These are phyloP conservation scores for Acanthis flammea DNA, from an alignment of 2,797 vertebrate genomes.

Conservation along the genomic window DNA sequence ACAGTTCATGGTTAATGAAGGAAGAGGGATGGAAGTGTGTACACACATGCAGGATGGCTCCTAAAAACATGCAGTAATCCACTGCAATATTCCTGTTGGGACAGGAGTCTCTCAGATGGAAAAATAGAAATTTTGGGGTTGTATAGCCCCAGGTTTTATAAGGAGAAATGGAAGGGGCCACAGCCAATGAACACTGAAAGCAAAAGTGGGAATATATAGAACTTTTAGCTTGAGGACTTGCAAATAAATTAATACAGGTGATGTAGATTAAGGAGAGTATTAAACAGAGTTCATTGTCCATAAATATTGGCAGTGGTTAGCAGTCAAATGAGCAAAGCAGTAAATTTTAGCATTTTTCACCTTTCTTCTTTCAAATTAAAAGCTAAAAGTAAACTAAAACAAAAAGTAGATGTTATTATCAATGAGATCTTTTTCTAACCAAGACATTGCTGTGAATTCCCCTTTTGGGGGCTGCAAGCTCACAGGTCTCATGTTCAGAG, in stretches of 20 bases:
- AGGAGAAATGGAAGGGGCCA: not conserved
- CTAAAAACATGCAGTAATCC: not conserved
- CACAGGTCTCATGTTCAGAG: slow-evolving; percentile 6
- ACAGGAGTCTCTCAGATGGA: not conserved
- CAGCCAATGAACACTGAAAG: not conserved
- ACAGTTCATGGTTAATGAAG: not conserved
- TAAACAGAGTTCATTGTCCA: not conserved
- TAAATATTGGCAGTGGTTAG: not conserved
- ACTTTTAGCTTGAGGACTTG: not conserved
- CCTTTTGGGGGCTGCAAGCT: not conserved
- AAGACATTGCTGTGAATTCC: not conserved
- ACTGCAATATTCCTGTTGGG: not conserved
- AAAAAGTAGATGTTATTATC: not conserved
- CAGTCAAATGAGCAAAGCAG: not conserved
- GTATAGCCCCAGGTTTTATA: not conserved
- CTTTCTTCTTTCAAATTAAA: not conserved
- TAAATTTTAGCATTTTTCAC: not conserved
- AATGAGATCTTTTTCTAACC: not conserved
- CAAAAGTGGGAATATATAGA: not conserved
- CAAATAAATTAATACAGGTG: not conserved
- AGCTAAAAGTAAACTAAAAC: not conserved
- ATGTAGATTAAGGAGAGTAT: not conserved
- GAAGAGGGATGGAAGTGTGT: not conserved
- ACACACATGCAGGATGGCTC: not conserved
- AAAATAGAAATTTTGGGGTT: not conserved